phyloP scores from a whole-genome alignment of 2,888 invertebrate genomes.

The Ochropleura leucogaster region DNA sequence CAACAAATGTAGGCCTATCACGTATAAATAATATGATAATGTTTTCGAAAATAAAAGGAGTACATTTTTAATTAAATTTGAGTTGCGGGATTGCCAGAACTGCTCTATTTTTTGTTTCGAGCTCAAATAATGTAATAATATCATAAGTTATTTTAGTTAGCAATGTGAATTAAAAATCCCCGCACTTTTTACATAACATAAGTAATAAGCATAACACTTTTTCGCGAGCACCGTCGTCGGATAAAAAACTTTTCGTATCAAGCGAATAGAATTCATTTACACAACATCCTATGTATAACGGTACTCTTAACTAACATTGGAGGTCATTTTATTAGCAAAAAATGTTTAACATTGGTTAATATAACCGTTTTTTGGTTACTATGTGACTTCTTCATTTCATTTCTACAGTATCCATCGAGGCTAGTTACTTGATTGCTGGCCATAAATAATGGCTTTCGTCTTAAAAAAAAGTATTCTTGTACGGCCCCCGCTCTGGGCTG shows the following conservation, averaged over 20 bases:
- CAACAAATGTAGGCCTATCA: background rate
- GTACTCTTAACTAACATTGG: constrained; percentile 56
- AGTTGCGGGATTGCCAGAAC: background rate
- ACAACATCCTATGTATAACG: constrained; percentile 63
- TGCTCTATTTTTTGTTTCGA: background rate
- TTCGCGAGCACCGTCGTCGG: constrained; percentile 13
- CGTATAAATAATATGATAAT: background rate
- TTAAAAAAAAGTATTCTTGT: too few relatives aligned
- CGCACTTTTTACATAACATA: constrained; percentile 28
- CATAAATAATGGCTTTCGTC: background rate
- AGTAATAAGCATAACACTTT: constrained; percentile 21
- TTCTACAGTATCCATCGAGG: background rate
- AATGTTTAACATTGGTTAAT: constrained; percentile 14
- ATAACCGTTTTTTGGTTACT: background rate
- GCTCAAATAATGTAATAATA: background rate
- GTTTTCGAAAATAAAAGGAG: background rate
- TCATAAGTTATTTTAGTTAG: background rate
- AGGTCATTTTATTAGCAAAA: constrained; percentile 46
- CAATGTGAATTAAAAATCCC: background rate
- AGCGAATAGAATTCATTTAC: constrained; percentile 55
- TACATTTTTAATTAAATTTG: background rate
- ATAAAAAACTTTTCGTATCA: constrained; percentile 51
- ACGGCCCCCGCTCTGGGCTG: background rate
- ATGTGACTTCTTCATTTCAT: too few relatives aligned
- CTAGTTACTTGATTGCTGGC: background rate